Base-by-base conservation (phyloP, 2,113 vertebrate genomes). In the Patagioenas fasciata region DNA sequence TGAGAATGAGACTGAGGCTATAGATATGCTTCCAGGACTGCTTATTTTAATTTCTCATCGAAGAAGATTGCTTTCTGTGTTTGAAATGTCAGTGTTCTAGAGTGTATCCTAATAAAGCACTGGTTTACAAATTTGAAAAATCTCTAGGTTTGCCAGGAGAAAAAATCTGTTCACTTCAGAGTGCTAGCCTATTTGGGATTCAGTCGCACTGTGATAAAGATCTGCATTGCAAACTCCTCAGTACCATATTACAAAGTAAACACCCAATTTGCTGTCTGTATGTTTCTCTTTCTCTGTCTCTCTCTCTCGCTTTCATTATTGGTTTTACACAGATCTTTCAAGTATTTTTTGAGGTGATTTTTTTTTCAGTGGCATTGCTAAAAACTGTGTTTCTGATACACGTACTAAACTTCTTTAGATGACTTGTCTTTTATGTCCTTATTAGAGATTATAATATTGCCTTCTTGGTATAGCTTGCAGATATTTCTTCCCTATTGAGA, bases 151-250 rank as follows among this genome's bases (percentile, higher is more conserved):
- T 80, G 8, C 23, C 25, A 53, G 38, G 44, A 29, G 50, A 54
- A 51, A 23, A 24, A 62, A n/a, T 53, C 28, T 2, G 0, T 70
- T 89, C 9, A 9, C 13, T 66, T 71, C 7, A 29, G 66, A 32
- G 62, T 0, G 0, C 15, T 79, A 40, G 11, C 11, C 34, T 85
- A 0, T 64, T 85, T 75, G 61, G 48, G 14, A 2, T 71, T 85
- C 42, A 62, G 2, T 78, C 26, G 10, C 28, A 62, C 2, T 12
- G 7, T n/a, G 17, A 17, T 74, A n/a, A 61, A 53, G n/a, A 10
- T 62, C 20, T 79, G 8, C 38, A 28, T 69, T 0, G 2, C 42
- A 72, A 34, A 38, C 15, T 56, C 29, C 62, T 47, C 25, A 4
- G 7, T 92, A 32, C 23, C 5, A 0, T 48, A 10, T 65, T 72